These are phyloP conservation scores for Poecile montanus DNA, from an alignment of 2,797 vertebrate species.

Conservation along the genomic window DNA sequence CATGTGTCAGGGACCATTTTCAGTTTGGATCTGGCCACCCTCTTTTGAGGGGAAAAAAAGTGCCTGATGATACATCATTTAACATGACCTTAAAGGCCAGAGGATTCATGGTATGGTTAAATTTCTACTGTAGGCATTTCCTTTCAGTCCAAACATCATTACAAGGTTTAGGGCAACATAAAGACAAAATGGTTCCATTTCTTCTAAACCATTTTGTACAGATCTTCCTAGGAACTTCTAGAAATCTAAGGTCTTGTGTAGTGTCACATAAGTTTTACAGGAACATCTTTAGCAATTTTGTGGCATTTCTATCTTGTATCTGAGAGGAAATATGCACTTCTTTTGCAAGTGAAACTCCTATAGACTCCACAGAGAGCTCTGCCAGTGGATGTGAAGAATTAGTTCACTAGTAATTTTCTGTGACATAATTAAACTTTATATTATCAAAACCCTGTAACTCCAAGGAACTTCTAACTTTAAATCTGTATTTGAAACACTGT, in stretches of 20 bases:
- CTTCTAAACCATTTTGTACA: background rate
- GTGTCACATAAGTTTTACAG: background rate
- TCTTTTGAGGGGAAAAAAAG: background rate
- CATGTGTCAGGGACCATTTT: background rate
- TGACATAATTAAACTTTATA: background rate
- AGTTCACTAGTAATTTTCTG: background rate
- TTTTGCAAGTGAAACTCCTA: background rate
- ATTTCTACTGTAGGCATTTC: background rate
- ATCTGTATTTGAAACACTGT: background rate
- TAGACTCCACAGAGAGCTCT: background rate
- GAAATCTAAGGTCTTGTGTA: background rate
- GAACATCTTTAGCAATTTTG: background rate
- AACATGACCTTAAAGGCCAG: background rate
- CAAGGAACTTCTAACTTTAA: background rate
- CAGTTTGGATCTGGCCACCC: background rate
- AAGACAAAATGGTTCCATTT: background rate
- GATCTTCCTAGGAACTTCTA: background rate
- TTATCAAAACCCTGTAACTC: background rate
- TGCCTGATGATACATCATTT: background rate
- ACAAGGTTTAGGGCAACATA: background rate
- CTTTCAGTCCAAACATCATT: background rate
- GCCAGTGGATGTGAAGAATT: background rate
- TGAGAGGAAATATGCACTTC: background rate
- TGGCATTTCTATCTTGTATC: background rate
- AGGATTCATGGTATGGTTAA: background rate